Evolutionary conservation across 53 echinoderm and acorn worm genomes (phyloP).

Genomic region (Paelopatides confundens): DNA sequence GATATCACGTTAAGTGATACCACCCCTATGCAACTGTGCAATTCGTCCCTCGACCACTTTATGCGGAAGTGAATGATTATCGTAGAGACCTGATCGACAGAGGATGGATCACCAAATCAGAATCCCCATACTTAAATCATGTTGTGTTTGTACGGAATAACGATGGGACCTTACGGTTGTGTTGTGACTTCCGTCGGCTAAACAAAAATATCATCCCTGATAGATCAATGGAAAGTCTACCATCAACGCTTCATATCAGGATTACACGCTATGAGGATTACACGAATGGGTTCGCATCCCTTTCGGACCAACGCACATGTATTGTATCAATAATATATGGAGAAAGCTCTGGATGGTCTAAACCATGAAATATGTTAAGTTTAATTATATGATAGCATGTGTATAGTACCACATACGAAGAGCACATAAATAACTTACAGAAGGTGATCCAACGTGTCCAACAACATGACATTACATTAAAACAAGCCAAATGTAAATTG

Average conservation of each 20-base stretch:
- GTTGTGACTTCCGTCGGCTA: constrained; percentile 24
- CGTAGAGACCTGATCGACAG: not conserved
- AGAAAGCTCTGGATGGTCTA: constrained; percentile 28
- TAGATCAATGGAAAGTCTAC: constrained; percentile 56
- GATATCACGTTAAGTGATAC: not conserved
- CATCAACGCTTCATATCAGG: constrained; percentile 50
- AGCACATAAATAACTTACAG: constrained; percentile 51
- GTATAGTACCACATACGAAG: constrained; percentile 60
- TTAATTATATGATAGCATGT: constrained; percentile 34
- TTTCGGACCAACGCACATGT: constrained; percentile 67
- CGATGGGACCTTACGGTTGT: too few species aligned
- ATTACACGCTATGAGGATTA: constrained; percentile 46
- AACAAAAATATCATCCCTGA: constrained; percentile 23
- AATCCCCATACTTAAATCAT: not conserved
- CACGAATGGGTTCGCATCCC: too few species aligned
- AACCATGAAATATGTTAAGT: too few species aligned
- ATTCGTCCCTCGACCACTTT: too few species aligned
- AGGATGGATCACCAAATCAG: not conserved
- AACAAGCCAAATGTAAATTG: constrained; percentile 56
- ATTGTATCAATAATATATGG: constrained; percentile 75
- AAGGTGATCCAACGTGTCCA: constrained; percentile 54
- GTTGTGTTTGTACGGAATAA: constrained; percentile 32
- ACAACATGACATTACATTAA: constrained; percentile 58
- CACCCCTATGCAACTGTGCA: not conserved
- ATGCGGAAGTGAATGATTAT: not conserved